These are phyloP conservation scores for Sander vitreus DNA, from an alignment of 2,113 vertebrate genomes.

Conservation along the genomic window DNA sequence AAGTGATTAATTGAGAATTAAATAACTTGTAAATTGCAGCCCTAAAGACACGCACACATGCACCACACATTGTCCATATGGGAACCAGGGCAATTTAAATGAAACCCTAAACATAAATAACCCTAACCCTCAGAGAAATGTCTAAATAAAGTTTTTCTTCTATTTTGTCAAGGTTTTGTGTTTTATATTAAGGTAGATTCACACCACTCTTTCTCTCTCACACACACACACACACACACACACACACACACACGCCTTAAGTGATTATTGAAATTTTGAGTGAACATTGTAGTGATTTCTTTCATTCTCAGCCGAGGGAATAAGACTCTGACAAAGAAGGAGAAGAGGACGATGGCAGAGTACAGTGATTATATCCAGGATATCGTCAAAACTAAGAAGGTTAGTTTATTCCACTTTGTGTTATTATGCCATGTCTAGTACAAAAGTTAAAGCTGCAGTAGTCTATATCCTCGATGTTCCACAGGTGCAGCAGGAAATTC, in stretches of 20 bases:
- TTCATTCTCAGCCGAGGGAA: constrained; percentile 69
- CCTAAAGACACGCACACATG: not conserved
- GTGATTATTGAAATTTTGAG: not conserved
- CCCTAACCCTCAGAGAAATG: not conserved
- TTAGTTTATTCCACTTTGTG: constrained; percentile 35
- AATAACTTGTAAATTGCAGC: not conserved
- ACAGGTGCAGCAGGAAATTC: too few species aligned
- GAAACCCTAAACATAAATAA: not conserved
- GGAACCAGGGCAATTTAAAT: not conserved
- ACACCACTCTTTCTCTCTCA: not conserved
- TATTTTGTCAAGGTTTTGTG: not conserved
- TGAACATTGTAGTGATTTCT: constrained; percentile 5
- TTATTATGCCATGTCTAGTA: not conserved
- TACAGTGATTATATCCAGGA: constrained; percentile 82
- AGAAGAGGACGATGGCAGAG: constrained; percentile 80
- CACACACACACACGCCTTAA: not conserved
- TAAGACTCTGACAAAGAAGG: constrained; percentile 83
- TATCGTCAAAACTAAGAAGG: constrained; percentile 85
- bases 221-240: not conserved
- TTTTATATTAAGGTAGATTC: not conserved
- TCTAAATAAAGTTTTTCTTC: not conserved
- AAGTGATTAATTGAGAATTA: not conserved
- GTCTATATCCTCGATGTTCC: too few species aligned
- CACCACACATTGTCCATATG: not conserved
- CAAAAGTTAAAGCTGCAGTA: not conserved